Conservation (phyloP, 1,140 invertebrate species). For the Uloborus diversus region DNA sequence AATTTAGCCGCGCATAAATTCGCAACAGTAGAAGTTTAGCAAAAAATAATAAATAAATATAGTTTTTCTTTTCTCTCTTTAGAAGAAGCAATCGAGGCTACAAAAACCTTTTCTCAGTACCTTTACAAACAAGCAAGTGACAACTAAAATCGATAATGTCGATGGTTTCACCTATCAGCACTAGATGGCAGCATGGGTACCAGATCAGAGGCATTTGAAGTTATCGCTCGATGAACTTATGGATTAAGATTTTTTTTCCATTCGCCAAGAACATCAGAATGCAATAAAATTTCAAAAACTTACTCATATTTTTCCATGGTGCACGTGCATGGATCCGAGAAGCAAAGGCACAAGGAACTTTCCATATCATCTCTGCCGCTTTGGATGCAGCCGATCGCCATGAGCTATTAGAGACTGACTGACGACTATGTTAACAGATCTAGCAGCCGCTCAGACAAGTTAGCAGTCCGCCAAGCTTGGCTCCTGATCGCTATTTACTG, state of each 20-base stretch:
- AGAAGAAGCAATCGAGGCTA: not conserved
- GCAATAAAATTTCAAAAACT: conserved; percentile 13
- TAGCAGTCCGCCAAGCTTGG: conserved; percentile 48
- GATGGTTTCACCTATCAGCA: not conserved
- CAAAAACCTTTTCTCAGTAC: conserved; percentile 22
- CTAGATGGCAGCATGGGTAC: conserved; percentile 39
- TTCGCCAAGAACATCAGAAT: not conserved
- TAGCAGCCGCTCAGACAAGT: conserved; percentile 45
- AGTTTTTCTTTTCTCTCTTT: no score
- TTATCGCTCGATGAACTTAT: not conserved
- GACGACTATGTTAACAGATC: conserved; percentile 56
- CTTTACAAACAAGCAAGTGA: conserved; percentile 53
- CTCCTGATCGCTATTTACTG: conserved; percentile 52
- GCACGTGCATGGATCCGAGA: conserved; percentile 43
- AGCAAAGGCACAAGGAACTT: conserved; percentile 48
- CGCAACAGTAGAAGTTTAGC: not conserved
- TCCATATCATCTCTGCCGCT: conserved; percentile 48
- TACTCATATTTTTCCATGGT: conserved; percentile 43
- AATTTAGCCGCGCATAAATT: not conserved
- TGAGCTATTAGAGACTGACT: conserved; percentile 52
- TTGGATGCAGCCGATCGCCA: conserved; percentile 43
- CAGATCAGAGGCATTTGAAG: not conserved
- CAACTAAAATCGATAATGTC: conserved; percentile 39
- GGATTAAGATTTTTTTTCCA: conserved; percentile 18
- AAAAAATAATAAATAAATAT: not conserved